Base-by-base conservation (phyloP, 37 sponge, comb jelly and placozoan genomes). In the Theonella swinhoei region DNA sequence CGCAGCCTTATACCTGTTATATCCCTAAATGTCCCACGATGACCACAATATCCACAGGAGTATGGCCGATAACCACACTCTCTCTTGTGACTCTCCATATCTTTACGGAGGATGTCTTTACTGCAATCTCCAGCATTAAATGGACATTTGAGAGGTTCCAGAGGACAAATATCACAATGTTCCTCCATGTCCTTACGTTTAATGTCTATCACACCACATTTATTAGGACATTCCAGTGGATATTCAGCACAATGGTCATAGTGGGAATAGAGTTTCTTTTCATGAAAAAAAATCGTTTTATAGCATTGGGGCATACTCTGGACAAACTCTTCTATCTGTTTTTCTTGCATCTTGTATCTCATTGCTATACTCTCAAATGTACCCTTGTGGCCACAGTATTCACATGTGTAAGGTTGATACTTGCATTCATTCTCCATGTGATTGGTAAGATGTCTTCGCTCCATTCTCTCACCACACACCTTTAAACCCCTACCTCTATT, bases 301-400 rank as follows among this genome's bases (percentile, higher is more conserved):
- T n/a, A n/a, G n/a, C n/a, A n/a, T n/a, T n/a, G n/a, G n/a, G n/a
- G n/a, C n/a, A n/a, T n/a, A n/a, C n/a, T n/a, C n/a, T n/a, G n/a
- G n/a, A n/a, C n/a, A n/a, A n/a, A n/a, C n/a, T n/a, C n/a, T n/a
- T n/a, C n/a, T n/a, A n/a, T n/a, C n/a, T n/a, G n/a, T n/a, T n/a
- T n/a, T n/a, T n/a, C n/a, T n/a, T n/a, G n/a, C n/a, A n/a, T n/a
- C n/a, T n/a, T n/a, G n/a, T n/a, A n/a, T n/a, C n/a, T n/a, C n/a
- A n/a, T n/a, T n/a, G n/a, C n/a, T 3, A 78, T 78, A 1, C 26
- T 40, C 2, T 39, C 39, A 40, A 64, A 64, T 1, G 78, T 78
- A 29, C 36, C 65, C 23, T 62, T 34, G 38, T 64, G 39, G 25
- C 34, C 65, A 38, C 78, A 78, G 65, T 78, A 63, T n/a, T 78